Percentiles rank a stretch among this genome's conserved stretches.
These are phyloP conservation scores for Lutjanus erythropterus DNA, from an alignment of 2,113 vertebrate genomes.

Conservation along the genomic window DNA sequence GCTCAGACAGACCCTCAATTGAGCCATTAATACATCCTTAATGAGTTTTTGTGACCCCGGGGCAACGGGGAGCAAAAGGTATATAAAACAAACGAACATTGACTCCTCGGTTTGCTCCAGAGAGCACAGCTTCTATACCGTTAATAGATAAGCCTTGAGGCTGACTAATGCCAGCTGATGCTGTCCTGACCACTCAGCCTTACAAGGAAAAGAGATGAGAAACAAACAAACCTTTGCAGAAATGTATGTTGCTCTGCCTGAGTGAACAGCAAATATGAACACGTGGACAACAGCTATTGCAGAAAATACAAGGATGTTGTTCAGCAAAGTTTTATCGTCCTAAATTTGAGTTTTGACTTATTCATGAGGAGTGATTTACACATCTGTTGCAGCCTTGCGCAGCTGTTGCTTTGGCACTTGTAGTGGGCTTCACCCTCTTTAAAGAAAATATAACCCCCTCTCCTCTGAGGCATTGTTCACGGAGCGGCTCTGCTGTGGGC, in stretches of 20 bases:
- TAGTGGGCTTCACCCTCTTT: conserved; percentile 17
- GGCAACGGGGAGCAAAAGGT: conserved; percentile 57
- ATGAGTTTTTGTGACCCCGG: conserved; percentile 71
- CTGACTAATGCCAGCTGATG: conserved; percentile 58
- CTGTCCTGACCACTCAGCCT: conserved; percentile 49
- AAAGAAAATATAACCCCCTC: conserved; percentile 50
- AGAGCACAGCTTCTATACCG: conserved; percentile 31
- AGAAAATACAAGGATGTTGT: not conserved
- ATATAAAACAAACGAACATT: conserved; percentile 52
- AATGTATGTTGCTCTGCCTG: not conserved
- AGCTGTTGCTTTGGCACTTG: conserved; percentile 66
- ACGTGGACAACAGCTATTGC: not conserved
- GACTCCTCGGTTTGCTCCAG: conserved; percentile 46
- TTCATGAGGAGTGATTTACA: conserved; percentile 55
- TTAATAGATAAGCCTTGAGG: conserved; percentile 35
- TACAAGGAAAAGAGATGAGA: conserved; percentile 9
- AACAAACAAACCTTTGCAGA: conserved; percentile 10
- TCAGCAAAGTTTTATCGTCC: conserved; percentile 28
- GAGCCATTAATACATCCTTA: conserved; percentile 58
- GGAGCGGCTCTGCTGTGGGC: not conserved
- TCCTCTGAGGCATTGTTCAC: conserved; percentile 13
- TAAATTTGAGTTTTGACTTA: conserved; percentile 37
- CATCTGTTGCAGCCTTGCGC: conserved; percentile 62
- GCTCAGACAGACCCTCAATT: conserved; percentile 27
- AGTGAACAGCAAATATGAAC: not conserved